Percentiles rank a stretch among this genome's conserved stretches.
Conservation (phyloP, 2,113 vertebrate species). For the Chloropsis cyanopogon region DNA sequence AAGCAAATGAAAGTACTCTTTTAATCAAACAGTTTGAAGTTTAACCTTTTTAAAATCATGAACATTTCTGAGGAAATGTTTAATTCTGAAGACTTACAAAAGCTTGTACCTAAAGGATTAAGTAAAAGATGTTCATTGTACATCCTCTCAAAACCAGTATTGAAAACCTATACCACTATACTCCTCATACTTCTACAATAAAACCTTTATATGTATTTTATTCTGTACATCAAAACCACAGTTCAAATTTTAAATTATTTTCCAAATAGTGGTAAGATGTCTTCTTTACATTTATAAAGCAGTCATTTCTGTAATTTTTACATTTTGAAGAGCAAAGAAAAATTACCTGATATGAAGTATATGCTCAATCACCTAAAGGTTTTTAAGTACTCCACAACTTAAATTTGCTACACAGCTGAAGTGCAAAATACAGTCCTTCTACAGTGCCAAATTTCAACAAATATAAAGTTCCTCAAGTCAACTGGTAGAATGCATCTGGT, state of each 20-base stretch:
- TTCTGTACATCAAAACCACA: neutral
- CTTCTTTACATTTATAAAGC: neutral
- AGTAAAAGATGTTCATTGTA: rapidly evolving
- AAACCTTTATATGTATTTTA: neutral
- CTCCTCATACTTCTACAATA: neutral
- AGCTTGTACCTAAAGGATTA: neutral
- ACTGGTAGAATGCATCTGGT: neutral
- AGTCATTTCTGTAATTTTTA: neutral
- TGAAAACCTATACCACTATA: neutral
- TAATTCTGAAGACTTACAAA: neutral
- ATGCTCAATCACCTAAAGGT: neutral
- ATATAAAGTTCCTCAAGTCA: neutral
- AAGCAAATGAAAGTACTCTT: neutral
- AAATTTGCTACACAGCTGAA: neutral
- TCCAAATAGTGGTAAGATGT: neutral
- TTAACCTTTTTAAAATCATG: neutral
- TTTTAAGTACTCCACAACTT: neutral
- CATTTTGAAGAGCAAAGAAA: neutral
- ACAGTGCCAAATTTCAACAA: neutral
- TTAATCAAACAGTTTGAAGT: neutral
- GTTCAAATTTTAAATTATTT: neutral
- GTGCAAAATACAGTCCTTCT: neutral
- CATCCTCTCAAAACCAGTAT: neutral
- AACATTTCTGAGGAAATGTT: neutral
- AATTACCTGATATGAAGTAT: neutral